Percentiles rank a stretch among this genome's conserved stretches.
Conservation (phyloP, 2,888 invertebrate genomes). For the Leucophora obtusa region DNA sequence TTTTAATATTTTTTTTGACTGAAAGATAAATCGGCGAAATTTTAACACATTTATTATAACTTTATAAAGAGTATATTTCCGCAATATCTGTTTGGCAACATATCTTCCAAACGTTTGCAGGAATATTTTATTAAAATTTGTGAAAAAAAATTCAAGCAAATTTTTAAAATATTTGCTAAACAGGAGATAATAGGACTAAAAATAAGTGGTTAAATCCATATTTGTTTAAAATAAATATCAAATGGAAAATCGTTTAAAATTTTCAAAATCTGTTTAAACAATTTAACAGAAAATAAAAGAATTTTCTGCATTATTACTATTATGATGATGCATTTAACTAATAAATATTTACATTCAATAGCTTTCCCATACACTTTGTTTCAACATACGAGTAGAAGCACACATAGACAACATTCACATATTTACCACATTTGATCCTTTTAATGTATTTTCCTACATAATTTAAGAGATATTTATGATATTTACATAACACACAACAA, state of each 20-base stretch:
- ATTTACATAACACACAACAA: constrained; percentile 56
- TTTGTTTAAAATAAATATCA: too few species aligned
- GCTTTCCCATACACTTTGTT: constrained; percentile 51
- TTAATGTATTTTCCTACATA: constrained; percentile 60
- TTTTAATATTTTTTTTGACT: too few species aligned
- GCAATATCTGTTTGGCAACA: too few species aligned
- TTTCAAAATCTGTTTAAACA: constrained; percentile 51
- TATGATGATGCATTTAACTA: constrained; percentile 20
- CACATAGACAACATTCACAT: constrained; percentile 21
- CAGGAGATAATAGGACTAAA: too few species aligned
- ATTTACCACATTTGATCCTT: constrained; percentile 58
- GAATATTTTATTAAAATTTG: too few species aligned
- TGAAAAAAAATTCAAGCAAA: too few species aligned
- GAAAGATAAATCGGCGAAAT: too few species aligned
- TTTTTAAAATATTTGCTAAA: too few species aligned
- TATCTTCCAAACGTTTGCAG: too few species aligned
- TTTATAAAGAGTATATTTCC: too few species aligned
- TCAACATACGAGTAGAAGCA: background rate
- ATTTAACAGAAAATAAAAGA: constrained; percentile 25
- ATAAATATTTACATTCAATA: constrained; percentile 58
- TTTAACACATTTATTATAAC: too few species aligned
- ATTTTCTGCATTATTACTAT: constrained; percentile 52
- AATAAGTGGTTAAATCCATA: too few species aligned
- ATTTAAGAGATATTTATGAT: constrained; percentile 64
- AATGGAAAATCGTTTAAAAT: constrained; percentile 34